A percentile compares a stretch with the other conserved stretches of the same genome.
phyloP scores from a whole-genome alignment of 2,888 invertebrate genomes.

The Eristalis arbustorum region DNA sequence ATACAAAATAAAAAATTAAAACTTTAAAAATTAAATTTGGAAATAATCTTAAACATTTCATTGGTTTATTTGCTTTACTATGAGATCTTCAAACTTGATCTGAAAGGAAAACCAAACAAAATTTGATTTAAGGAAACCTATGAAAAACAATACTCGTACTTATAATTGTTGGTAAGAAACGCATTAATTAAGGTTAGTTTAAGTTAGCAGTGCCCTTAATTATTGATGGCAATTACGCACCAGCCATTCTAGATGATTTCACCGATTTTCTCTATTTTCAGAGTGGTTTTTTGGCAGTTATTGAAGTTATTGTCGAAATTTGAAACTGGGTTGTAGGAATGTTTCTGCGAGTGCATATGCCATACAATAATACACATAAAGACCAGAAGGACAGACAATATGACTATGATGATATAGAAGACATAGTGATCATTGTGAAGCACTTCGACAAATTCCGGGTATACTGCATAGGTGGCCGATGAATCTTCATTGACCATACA shows the following conservation, averaged over 20 bases:
- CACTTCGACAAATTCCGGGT: conserved; percentile 75
- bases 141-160: conserved; percentile 41
- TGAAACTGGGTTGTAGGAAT: conserved; percentile 79
- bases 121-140: conserved; percentile 16
- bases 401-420: conserved; percentile 72
- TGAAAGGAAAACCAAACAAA: conserved; percentile 13
- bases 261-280: conserved; percentile 55
- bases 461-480: conserved; percentile 73
- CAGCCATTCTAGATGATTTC: conserved; percentile 39
- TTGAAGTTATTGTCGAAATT: conserved; percentile 78
- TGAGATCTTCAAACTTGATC: conserved; percentile 59
- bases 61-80: conserved; percentile 19
- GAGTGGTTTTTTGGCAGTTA: conserved; percentile 63
- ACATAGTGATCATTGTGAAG: conserved; percentile 70
- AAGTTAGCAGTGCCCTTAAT: conserved; percentile 4
- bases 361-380: conserved; percentile 72
- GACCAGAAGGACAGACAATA: conserved; percentile 69
- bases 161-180: conserved; percentile 63
- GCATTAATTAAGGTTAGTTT: conserved; percentile 32
- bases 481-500: conserved; percentile 58
- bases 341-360: conserved; percentile 76
- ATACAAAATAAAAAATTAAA: conserved; percentile 1
- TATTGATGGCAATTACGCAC: neutral
- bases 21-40: neutral
- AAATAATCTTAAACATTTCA: neutral